Percentiles rank a stretch among this genome's conserved stretches.
phyloP scores from a whole-genome alignment of 2,797 vertebrate species.

The Phataginus tricuspis region DNA sequence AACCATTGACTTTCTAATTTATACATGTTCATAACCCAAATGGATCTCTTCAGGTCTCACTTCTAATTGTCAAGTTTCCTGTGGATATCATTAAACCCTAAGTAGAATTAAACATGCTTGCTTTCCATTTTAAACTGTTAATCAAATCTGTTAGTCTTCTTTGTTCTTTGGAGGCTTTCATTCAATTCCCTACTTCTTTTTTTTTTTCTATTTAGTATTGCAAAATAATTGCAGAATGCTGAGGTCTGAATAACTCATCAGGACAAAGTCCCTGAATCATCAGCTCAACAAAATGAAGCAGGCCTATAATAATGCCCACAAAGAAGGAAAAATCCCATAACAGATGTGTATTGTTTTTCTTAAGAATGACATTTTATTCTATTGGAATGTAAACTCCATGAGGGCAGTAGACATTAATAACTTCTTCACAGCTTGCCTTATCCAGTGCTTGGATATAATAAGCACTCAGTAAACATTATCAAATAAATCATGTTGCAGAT shows the following conservation, averaged over 20 bases:
- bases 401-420: background rate
- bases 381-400: background rate
- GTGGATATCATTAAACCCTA: conserved; percentile 8
- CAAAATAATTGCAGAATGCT: background rate
- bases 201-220: background rate
- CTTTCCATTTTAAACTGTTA: conserved; percentile 31
- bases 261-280: background rate
- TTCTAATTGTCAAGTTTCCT: background rate
- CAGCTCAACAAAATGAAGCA: background rate
- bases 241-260: background rate
- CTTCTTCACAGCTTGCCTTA: background rate
- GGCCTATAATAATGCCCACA: background rate
- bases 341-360: background rate
- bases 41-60: background rate
- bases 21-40: background rate
- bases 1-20: conserved; percentile 45
- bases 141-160: conserved; percentile 7
- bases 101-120: conserved; percentile 24
- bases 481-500: background rate
- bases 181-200: background rate
- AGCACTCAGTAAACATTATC: background rate
- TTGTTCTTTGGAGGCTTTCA: background rate
- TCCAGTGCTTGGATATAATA: background rate
- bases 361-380: background rate
- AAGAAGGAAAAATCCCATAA: background rate